Base-by-base conservation (phyloP, 2,888 invertebrate species). In the Hypena proboscidalis region DNA sequence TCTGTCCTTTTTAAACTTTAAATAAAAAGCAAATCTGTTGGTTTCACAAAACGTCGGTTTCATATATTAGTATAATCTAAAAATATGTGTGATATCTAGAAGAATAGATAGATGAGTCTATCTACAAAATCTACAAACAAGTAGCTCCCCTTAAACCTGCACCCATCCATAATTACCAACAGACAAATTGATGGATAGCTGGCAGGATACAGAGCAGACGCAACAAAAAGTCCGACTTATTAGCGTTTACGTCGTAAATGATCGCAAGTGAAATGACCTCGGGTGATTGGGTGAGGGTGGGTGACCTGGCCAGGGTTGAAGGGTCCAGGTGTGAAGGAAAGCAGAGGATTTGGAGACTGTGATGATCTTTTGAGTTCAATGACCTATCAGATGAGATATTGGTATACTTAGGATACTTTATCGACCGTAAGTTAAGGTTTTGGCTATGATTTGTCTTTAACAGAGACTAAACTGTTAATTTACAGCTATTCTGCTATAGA, bases 131-230 rank as follows among this genome's bases (percentile, higher is more conserved):
- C n/a, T n/a, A n/a, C n/a, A n/a, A n/a, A n/a, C n/a, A n/a, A n/a
- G n/a, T n/a, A n/a, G n/a, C n/a, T n/a, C n/a, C n/a, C n/a, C 20
- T 2, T 22, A n/a, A 14, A 13, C 17, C 9, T 4, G 35, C 35
- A 36, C 36, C 43, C 43, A 45, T 33, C 6, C 36, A 23, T 42
- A 35, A 43, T 37, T 20, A 58, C 56, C 50, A 50, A 57, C 48
- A 49, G 41, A 48, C 53, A 68, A 80, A 76, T 76, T 77, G 77
- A 82, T 79, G 80, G 74, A 81, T 82, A 69, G 63, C 65, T 60
- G 27, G 40, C 73, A 79, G 86, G 85, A 87, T 81, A 74, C 70
- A 25, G 34, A 20, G 71, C 86, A 86, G 86, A 86, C 85, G 53
- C 56, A 64, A 67, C 67, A 76, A 76, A 77, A 74, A 74, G 58